phyloP scores from a whole-genome alignment of 2,113 vertebrate species.

The Pimephales promelas region DNA sequence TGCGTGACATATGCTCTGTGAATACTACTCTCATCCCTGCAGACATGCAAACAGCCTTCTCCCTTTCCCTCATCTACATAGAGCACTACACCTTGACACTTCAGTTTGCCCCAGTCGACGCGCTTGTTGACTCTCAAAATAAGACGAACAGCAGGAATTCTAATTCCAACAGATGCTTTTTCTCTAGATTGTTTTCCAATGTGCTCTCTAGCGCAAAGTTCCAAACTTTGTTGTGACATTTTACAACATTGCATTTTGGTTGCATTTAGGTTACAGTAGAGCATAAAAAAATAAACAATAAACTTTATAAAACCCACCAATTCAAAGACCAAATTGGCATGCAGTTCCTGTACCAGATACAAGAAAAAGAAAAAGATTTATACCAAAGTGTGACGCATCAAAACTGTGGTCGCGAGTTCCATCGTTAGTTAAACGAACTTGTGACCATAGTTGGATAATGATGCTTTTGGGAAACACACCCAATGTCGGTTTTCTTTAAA shows the following conservation, averaged over 20 bases:
- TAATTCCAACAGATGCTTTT: neutral
- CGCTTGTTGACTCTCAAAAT: neutral
- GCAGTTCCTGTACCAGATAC: too few relatives aligned
- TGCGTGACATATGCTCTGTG: slow-evolving; percentile 38
- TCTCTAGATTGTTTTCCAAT: neutral
- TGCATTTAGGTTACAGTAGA: neutral
- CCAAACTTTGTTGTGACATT: neutral
- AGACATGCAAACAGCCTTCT: slow-evolving; percentile 19
- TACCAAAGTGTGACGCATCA: neutral
- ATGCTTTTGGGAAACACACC: too few relatives aligned
- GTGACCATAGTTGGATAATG: too few relatives aligned
- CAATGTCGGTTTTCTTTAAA: too few relatives aligned
- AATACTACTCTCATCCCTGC: slow-evolving; percentile 37
- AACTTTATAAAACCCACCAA: neutral
- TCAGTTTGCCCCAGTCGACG: slow-evolving; percentile 21
- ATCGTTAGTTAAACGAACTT: too few relatives aligned
- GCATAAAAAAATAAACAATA: neutral
- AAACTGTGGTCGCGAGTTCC: neutral
- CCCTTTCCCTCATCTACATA: slow-evolving; percentile 5
- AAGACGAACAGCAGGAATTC: neutral
- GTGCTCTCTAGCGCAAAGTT: neutral
- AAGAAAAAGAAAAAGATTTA: too few relatives aligned
- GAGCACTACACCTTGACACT: slow-evolving; percentile 15
- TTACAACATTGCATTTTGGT: neutral
- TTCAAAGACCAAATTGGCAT: neutral